These are phyloP conservation scores for Halichoerus grypus DNA, from an alignment of 2,113 vertebrate genomes.

Conservation along the genomic window DNA sequence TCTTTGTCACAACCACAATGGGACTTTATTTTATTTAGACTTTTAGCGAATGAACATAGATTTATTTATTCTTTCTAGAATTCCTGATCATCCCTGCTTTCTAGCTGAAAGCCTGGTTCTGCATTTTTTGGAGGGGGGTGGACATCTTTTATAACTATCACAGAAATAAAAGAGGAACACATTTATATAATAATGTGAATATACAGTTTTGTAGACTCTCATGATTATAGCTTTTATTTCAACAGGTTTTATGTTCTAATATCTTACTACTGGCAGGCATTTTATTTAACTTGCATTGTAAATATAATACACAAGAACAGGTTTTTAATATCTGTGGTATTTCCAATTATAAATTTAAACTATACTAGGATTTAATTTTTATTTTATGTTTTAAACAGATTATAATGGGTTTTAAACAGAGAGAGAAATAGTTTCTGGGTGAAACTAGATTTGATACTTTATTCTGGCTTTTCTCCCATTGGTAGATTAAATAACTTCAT, in stretches of 20 bases:
- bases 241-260: conserved; percentile 27
- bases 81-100: neutral
- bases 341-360: conserved; percentile 63
- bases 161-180: conserved; percentile 60
- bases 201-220: conserved; percentile 37
- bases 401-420: conserved; percentile 43
- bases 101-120: conserved; percentile 19
- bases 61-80: conserved; percentile 43
- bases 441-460: conserved; percentile 26
- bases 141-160: conserved; percentile 9
- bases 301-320: neutral
- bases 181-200: conserved; percentile 28
- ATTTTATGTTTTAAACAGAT: conserved; percentile 59
- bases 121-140: neutral
- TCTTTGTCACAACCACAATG: conserved; percentile 26
- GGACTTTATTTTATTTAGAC: conserved; percentile 29
- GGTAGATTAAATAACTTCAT: neutral
- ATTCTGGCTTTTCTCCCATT: conserved; percentile 25
- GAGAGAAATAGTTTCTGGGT: neutral
- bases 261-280: neutral
- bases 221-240: conserved; percentile 34
- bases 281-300: conserved; percentile 53
- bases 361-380: conserved; percentile 56
- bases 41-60: conserved; percentile 19
- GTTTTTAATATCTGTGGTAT: conserved; percentile 60